Conservation (phyloP, 2,797 vertebrate genomes). For the Epinephelus coioides region DNA sequence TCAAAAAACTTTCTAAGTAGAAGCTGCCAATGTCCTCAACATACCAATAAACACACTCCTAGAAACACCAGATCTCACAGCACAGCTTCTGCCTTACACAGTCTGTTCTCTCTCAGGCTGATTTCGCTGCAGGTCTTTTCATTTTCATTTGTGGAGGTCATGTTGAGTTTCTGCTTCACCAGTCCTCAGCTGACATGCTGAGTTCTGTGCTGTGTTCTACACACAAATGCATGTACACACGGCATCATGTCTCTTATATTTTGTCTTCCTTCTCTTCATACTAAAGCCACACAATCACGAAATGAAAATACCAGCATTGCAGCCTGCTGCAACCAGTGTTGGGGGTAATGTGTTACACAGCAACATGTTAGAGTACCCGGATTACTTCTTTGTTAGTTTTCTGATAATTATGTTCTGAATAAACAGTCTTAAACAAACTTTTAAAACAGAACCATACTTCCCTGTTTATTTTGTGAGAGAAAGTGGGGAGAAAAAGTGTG, state of each 20-base stretch:
- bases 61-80: conserved; percentile 17
- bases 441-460: no score
- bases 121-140: background rate
- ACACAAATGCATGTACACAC: background rate
- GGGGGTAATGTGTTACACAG: no score
- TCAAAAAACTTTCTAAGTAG: background rate
- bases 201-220: background rate
- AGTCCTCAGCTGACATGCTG: background rate
- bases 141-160: background rate
- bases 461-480: no score
- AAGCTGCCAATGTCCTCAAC: conserved; percentile 21
- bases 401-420: no score
- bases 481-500: no score
- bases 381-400: no score
- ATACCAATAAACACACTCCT: conserved; percentile 4
- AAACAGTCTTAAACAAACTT: no score
- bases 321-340: no score
- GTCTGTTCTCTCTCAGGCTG: background rate
- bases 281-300: background rate
- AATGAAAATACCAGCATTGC: background rate
- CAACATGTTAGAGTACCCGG: no score
- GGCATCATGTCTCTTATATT: background rate
- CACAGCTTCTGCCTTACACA: conserved; percentile 10
- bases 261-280: background rate
- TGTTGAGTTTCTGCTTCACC: conserved; percentile 11